Base-by-base conservation (phyloP, 2,888 invertebrate genomes). In the Ophraella communa region DNA sequence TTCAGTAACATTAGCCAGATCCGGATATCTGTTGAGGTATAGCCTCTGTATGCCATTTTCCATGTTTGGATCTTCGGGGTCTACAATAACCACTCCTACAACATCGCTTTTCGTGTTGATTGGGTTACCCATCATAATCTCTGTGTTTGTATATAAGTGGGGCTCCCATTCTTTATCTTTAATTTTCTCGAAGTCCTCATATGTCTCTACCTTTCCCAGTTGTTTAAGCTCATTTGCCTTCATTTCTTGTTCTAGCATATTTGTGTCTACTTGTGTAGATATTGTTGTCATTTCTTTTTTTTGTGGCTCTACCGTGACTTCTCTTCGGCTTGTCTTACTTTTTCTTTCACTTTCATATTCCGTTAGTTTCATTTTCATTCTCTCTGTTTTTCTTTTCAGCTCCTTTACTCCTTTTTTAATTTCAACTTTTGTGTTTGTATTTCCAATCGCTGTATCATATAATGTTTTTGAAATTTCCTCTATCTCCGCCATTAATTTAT, bases 41-140 rank as follows among this genome's bases (percentile, higher is more conserved):
- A 63, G 4, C 21, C 23, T 65, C 35, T 67, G 64, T 1, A 65
- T 62, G 23, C 63, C 53, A 0, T 5, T 23, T 0, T 52, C 24
- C 65, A 68, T 59, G 1, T 51, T 33, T n/a, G 17, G 35, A 30
- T 65, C 66, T 1, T 21, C 17, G n/a, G 59, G 57, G 11, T 64
- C 66, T 1, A 56, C 61, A 4, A 63, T 1, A 1, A 64, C 54
- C 0, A 63, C 66, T 30, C 64, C 60, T 3, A 55, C 45, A 1
- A 3, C 27, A 1, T 27, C 3, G 4, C 44, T 20, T 1, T n/a
- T 5, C 1, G 23, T 18, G 2, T 17, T 52, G 0, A 45, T n/a
- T 4, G 62, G 62, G 20, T 62, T 62, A 2, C 55, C 62, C 0
- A 62, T 49, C 2, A 21, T 24, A 11, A 39, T n/a, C n/a, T 54